Base-by-base conservation (phyloP, 1,140 invertebrate species). In the Micrasema minimum region DNA sequence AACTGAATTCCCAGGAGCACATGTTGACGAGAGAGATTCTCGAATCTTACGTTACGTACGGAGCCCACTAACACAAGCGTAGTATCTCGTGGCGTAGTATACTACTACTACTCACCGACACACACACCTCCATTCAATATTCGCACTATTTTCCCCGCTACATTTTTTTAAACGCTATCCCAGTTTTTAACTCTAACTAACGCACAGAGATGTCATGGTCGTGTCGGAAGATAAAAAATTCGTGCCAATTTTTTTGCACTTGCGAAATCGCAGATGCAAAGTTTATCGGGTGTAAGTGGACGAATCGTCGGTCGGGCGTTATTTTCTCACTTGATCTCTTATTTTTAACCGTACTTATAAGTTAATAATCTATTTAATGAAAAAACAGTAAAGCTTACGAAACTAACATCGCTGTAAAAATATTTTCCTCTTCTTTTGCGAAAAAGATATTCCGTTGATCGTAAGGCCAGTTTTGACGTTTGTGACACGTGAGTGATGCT, bases 81-180 rank as follows among this genome's bases (percentile, higher is more conserved):
- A 22, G 14, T 11, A 14, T 20, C 55, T 22, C 55, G 55, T 59
- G 18, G 55, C 59, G 59, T 64, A 64, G 59, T 59, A 46, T 38
- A 43, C 41, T 62, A 46, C 37, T 62, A n/a, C 43, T 64, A 14
- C 59, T 26, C 41, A 20, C 59, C 9, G 37, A 51, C 20, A 57
- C 14, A 64, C 59, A 46, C 41, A 64, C 59, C 59, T 64, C 43
- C 59, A 64, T 64, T 64, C 59, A 64, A 37, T 46, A 46, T 46
- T 64, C 59, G 59, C 59, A 64, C 59, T 64, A 64, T 64, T 62
- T 64, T 64, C 41, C 59, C 14, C 59, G 59, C 41, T 46, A 45
- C 41, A 45, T 31, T 64, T 64, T 64, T 64, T 64, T 26, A 46
- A 64, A 64, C 55, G 59, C 59, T 46, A 64, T 64, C 59, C 59